phyloP scores from a whole-genome alignment of 2,888 invertebrate genomes.

The Sesia apiformis region DNA sequence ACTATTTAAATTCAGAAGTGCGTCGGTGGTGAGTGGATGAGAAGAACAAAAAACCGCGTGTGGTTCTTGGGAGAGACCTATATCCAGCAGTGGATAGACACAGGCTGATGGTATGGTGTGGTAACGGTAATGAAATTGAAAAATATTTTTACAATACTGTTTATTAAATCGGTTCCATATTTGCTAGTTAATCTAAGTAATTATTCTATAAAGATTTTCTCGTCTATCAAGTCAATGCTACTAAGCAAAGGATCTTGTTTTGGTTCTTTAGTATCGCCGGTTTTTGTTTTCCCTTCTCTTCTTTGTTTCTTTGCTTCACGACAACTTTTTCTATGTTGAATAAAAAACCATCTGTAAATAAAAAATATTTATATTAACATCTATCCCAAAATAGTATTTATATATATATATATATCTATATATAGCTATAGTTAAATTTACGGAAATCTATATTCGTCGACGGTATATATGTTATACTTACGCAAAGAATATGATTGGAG shows the following conservation, averaged over 20 bases:
- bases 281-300: conserved; percentile 2
- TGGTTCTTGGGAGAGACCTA: too few species aligned
- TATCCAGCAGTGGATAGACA: too few species aligned
- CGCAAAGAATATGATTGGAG: conserved; percentile 78
- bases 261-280: conserved; percentile 2
- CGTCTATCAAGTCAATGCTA: conserved; percentile 27
- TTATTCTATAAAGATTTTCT: conserved; percentile 17
- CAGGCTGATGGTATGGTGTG: too few species aligned
- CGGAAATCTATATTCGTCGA: too few species aligned
- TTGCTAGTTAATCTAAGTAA: background rate
- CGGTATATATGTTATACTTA: conserved; percentile 25
- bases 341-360: conserved; percentile 44
- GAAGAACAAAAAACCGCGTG: too few species aligned
- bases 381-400: too few species aligned
- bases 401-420: too few species aligned
- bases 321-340: conserved; percentile 25
- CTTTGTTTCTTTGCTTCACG: conserved; percentile 1
- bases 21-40: too few species aligned
- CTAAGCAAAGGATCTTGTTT: conserved; percentile 22
- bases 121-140: too few species aligned
- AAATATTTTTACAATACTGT: too few species aligned
- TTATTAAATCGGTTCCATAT: background rate
- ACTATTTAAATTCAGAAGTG: too few species aligned
- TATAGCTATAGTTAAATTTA: too few species aligned
- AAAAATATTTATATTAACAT: background rate